Percentiles rank a stretch among this genome's conserved stretches.
Evolutionary conservation across 2,113 vertebrate genomes (phyloP).

Genomic region (Chaetops frenatus): DNA sequence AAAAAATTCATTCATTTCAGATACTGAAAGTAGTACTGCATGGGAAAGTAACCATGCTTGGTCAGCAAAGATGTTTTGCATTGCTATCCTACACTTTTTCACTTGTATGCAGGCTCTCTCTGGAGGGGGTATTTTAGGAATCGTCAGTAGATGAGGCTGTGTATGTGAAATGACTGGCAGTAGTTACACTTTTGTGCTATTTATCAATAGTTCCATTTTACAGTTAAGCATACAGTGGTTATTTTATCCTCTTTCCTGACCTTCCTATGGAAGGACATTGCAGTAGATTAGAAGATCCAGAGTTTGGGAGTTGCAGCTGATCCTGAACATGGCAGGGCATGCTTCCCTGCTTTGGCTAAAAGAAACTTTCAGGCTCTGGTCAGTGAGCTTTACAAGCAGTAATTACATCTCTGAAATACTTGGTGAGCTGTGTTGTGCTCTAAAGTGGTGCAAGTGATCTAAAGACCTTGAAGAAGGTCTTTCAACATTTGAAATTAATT

Average conservation of each 20-base stretch:
- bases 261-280: background rate
- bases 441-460: background rate
- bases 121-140: background rate
- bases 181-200: background rate
- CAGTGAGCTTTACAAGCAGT: background rate
- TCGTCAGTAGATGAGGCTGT: background rate
- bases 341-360: background rate
- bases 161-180: background rate
- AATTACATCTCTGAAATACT: background rate
- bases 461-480: background rate
- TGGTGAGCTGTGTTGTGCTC: background rate
- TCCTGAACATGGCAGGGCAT: background rate
- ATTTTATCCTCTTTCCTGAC: background rate
- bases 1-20: background rate
- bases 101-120: accelerated
- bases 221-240: background rate
- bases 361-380: background rate
- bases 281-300: background rate
- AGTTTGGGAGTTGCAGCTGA: background rate
- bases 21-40: background rate
- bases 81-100: background rate
- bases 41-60: background rate
- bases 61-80: background rate
- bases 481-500: background rate
- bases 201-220: background rate